Conservation (phyloP, 92 coral and sea anemone genomes). For the Anthopleura xanthogrammica region DNA sequence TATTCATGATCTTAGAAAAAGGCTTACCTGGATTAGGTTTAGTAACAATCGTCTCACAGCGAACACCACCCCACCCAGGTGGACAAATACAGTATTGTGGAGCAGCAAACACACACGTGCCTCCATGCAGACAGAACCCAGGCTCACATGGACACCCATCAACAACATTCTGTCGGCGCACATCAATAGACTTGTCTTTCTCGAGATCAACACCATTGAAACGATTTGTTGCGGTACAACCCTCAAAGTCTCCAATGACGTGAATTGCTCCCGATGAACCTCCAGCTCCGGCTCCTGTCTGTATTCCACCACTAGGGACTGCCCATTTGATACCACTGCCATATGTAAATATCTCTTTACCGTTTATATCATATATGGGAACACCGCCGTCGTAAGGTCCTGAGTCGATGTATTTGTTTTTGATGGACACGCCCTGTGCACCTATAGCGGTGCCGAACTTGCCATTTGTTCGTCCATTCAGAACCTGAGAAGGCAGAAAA, state of each 20-base stretch:
- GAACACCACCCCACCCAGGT: constrained; percentile 68
- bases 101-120: constrained; percentile 78
- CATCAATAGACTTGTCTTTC: constrained; percentile 48
- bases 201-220: constrained; percentile 83
- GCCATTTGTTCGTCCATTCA: constrained; percentile 15
- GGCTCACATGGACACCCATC: constrained; percentile 80
- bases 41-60: constrained; percentile 45
- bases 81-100: constrained; percentile 85
- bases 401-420: constrained; percentile 16
- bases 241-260: constrained; percentile 85
- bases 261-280: constrained; percentile 18
- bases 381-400: constrained; percentile 13
- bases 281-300: constrained; percentile 27
- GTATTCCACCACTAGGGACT: constrained; percentile 4
- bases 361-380: constrained; percentile 14
- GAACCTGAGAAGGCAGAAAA: constrained; percentile 2
- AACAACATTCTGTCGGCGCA: constrained; percentile 70
- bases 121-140: constrained; percentile 71
- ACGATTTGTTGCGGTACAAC: constrained; percentile 79
- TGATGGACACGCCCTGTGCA: constrained; percentile 23
- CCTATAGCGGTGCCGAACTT: constrained; percentile 33
- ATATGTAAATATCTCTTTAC: constrained; percentile 20
- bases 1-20: background rate
- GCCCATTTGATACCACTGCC: constrained; percentile 34
- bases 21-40: constrained; percentile 69